phyloP scores from a whole-genome alignment of 2,113 vertebrate species.

The Callocephalon fimbriatum region DNA sequence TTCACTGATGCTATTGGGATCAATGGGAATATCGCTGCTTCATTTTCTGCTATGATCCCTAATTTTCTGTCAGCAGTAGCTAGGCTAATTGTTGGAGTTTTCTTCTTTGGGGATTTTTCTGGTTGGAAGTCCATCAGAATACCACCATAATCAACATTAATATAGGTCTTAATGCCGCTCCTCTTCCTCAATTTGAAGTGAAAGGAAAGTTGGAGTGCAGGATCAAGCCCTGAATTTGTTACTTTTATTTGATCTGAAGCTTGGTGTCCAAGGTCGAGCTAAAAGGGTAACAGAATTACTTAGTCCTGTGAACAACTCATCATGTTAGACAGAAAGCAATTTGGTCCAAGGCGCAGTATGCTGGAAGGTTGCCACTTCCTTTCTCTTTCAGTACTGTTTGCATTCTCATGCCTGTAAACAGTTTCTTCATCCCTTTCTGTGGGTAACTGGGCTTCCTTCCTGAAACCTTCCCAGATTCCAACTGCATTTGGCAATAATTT shows the following conservation, averaged over 20 bases:
- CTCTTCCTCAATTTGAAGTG: neutral
- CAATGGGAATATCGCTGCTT: neutral
- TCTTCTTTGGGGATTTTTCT: neutral
- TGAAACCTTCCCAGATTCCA: constrained; percentile 6
- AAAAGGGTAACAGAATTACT: neutral
- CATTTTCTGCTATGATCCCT: neutral
- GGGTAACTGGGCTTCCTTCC: constrained; percentile 41
- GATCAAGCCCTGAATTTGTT: constrained; percentile 7
- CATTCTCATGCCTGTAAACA: neutral
- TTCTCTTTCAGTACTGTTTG: neutral
- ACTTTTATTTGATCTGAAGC: constrained; percentile 6
- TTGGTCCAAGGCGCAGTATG: neutral
- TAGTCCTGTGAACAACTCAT: neutral
- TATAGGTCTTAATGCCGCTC: neutral
- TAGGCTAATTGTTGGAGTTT: neutral
- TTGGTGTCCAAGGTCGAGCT: neutral
- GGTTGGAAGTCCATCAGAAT: neutral
- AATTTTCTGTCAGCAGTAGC: neutral
- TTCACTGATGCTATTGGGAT: neutral
- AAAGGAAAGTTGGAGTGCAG: neutral
- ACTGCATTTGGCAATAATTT: constrained; percentile 35
- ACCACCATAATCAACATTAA: neutral
- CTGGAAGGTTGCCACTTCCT: constrained; percentile 26
- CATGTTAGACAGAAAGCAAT: constrained; percentile 27
- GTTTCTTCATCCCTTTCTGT: constrained; percentile 17